Evolutionary conservation across 2,888 invertebrate genomes (phyloP), one percentile per base, ranked within the genome.

Genomic region (Junonia oenone): DNA sequence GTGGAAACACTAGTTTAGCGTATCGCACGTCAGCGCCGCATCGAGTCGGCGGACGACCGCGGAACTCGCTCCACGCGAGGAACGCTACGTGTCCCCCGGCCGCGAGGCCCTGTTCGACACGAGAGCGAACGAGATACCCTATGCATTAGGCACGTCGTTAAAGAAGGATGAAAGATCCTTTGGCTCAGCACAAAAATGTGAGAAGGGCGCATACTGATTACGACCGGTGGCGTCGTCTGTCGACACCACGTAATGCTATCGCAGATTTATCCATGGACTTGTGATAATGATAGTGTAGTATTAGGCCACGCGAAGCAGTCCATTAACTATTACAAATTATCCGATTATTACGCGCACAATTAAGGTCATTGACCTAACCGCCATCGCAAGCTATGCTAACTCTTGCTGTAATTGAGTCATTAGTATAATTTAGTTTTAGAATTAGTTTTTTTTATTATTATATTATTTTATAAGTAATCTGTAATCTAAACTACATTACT

Each of bases 1-100:
- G 76, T 79, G 72, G 78, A 79, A 84, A 80, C 77, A 78, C 73
- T 76, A 75, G 77, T 77, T 76, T 68, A 76, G 76, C 79, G 78
- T 78, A 81, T 78, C 76, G 83, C 76, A 85, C 86, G 84, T 85
- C 87, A 89, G 86, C 88, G 88, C 89, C 89, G 86, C 86, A 67
- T 77, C 70, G 78, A 81, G 81, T 81, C 87, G 84, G 83, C 86
- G 88, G 86, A 75, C 81, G 77, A 83, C 78, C 84, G 80, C 78
- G 85, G 84, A 85, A 87, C 85, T 80, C 75, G 67, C 64, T 66
- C 63, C 67, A 65, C 67, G 67, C 76, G 74, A 75, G 73, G 70
- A 76, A 76, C 78, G 81, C 82, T 79, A 83, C 84, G 85, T 83
- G 83, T 81, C 81, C 79, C 80, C 77, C 73, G 73, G 74, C 67